Evolutionary conservation across 2,797 vertebrate species (phyloP).

Genomic region (Onychomys leucogaster): DNA sequence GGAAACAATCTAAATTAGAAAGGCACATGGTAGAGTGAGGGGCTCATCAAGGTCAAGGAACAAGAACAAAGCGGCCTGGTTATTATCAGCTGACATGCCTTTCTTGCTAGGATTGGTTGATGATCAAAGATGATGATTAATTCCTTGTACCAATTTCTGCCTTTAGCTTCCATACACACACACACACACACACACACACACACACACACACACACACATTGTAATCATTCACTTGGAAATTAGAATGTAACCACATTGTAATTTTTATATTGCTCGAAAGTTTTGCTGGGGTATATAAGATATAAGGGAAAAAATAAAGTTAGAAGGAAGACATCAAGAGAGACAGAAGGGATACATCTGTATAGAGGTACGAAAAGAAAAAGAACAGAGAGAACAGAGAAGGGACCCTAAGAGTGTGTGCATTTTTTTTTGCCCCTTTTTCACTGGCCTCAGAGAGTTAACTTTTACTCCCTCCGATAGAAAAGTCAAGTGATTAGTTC

Average conservation of each 20-base stretch:
- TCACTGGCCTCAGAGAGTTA: neutral
- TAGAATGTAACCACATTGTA: neutral
- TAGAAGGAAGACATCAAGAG: neutral
- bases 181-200: too few relatives aligned
- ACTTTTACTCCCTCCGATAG: neutral
- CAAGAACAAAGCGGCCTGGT: neutral
- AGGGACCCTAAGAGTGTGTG: neutral
- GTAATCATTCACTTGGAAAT: neutral
- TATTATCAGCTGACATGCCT: neutral
- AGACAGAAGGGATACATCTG: neutral
- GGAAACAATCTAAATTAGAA: neutral
- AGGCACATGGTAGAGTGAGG: neutral
- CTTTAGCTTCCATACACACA: too few relatives aligned
- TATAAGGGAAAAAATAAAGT: neutral
- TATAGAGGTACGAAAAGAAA: neutral
- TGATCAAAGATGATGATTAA: neutral
- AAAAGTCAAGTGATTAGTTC: neutral
- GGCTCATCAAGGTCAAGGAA: neutral
- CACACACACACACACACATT: too few relatives aligned
- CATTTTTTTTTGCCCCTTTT: neutral
- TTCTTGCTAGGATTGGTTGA: neutral
- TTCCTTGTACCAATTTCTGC: neutral
- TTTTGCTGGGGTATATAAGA: neutral
- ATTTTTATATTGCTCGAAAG: neutral
- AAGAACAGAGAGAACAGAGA: neutral